A percentile compares a stretch with the other conserved stretches of the same genome.
These are phyloP conservation scores for Epinotia demarniana DNA, from an alignment of 2,888 invertebrate genomes.

Conservation along the genomic window DNA sequence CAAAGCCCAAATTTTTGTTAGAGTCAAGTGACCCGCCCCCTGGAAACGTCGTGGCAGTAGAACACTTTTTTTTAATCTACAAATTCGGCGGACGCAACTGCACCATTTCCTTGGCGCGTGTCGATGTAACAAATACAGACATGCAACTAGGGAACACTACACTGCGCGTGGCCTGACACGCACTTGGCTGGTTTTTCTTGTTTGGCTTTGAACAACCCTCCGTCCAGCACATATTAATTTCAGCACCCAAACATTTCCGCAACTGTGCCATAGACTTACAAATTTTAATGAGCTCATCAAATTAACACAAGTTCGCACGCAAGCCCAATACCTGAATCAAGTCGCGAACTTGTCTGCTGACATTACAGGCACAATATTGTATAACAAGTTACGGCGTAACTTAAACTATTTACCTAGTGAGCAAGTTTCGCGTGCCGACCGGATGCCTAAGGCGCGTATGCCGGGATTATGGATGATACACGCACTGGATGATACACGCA, in stretches of 20 bases:
- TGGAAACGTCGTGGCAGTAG: too few relatives aligned
- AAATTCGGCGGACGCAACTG: too few relatives aligned
- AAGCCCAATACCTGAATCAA: constrained; percentile 56
- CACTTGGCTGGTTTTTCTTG: background rate
- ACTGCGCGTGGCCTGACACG: too few relatives aligned
- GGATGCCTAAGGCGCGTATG: constrained; percentile 67
- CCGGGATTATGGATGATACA: constrained; percentile 33
- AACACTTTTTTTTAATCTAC: too few relatives aligned
- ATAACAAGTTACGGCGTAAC: constrained; percentile 59
- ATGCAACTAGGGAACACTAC: too few relatives aligned
- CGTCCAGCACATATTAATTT: background rate
- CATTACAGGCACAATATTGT: constrained; percentile 67
- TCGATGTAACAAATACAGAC: too few relatives aligned
- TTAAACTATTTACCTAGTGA: constrained; percentile 76
- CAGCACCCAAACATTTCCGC: background rate
- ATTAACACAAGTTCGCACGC: constrained; percentile 46
- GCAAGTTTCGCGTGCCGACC: constrained; percentile 71
- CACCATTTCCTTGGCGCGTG: too few relatives aligned
- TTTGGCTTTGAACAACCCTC: background rate
- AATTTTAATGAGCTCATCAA: constrained; percentile 34
- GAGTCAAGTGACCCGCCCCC: too few relatives aligned
- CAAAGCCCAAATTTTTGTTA: too few relatives aligned
- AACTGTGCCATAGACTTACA: background rate
- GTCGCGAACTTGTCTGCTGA: constrained; percentile 62
- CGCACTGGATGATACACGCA: constrained; percentile 37